Base-by-base conservation (phyloP, 2,888 invertebrate species). In the Lottia scabra region DNA sequence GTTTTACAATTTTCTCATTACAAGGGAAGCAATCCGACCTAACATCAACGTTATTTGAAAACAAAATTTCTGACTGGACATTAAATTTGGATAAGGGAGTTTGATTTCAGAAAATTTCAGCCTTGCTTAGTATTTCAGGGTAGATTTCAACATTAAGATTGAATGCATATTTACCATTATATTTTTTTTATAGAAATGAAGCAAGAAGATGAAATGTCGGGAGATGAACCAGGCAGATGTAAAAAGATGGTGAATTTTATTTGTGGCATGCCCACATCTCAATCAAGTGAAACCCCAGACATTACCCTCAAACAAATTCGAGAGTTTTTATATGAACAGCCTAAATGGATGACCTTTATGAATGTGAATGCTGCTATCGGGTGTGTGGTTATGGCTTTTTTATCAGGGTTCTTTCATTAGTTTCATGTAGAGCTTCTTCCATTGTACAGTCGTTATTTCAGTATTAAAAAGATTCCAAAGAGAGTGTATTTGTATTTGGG, bases 291-390 rank as follows among this genome's bases (percentile, higher is more conserved):
- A n/a, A 30, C 70, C 6, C 70, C 70, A 2, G 70, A 65, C 48
- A 70, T 70, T 12, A 27, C 65, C 19, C 45, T 23, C 15, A 46
- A 45, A 19, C 73, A 75, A 45, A 72, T 64, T 19, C 56, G 67
- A n/a, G 63, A 62, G 0, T 77, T 77, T 63, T 64, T 78, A 19
- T 63, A 65, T 13, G 75, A 78, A 69, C 68, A 62, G n/a, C 65
- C 76, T 12, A 71, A 63, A 38, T 75, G 76, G 73, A 71, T 72
- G 62, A 71, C 64, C 5, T 19, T 80, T 30, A 56, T 80, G 10
- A 73, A 80, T 63, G 43, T 78, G 8, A 80, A 80, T 68, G 80
- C 78, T 23, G 65, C 71, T 12, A 27, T 80, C 23, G 80, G 75
- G 8, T 45, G 74, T n/a, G 46, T 70, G 16, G 74, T 78, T 2